Evolutionary conservation across 2,888 invertebrate genomes (phyloP).

Genomic region (Drosophila basisetae): DNA sequence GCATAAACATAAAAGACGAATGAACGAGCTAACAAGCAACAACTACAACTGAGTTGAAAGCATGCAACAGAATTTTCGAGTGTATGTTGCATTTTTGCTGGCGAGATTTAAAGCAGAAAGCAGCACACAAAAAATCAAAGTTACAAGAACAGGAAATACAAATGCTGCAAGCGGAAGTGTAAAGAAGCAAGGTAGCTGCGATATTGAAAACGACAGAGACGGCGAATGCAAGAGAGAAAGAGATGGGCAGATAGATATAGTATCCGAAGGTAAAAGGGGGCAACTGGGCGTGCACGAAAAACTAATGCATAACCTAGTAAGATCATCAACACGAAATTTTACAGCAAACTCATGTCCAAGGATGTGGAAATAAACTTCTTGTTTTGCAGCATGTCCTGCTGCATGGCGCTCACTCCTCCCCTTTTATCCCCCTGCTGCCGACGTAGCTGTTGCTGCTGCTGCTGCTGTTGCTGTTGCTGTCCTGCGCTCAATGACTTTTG

Average conservation of each 20-base stretch:
- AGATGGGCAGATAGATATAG: neutral
- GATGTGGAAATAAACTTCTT: conserved; percentile 79
- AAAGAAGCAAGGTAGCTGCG: conserved; percentile 37
- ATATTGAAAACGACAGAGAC: conserved; percentile 20
- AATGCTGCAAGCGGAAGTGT: conserved; percentile 54
- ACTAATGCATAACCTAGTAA: conserved; percentile 82
- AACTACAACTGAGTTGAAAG: conserved; percentile 33
- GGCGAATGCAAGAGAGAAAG: neutral
- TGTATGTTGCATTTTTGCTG: conserved; percentile 49
- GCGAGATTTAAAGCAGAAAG: conserved; percentile 70
- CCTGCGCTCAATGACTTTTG: conserved; percentile 80
- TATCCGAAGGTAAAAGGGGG: neutral
- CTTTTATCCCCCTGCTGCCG: neutral
- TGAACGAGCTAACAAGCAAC: conserved; percentile 27
- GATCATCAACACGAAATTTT: conserved; percentile 83
- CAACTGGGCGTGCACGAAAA: conserved; percentile 54
- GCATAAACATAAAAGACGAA: conserved; percentile 79
- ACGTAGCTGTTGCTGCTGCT: conserved; percentile 23
- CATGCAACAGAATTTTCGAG: conserved; percentile 36
- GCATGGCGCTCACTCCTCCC: conserved; percentile 9
- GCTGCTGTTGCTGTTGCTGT: conserved; percentile 38
- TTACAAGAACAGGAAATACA: conserved; percentile 60
- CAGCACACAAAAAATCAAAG: conserved; percentile 77
- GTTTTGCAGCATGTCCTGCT: conserved; percentile 61
- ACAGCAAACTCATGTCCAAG: conserved; percentile 81